Conservation (phyloP, 2,888 invertebrate genomes). For the Sylvicola cinctus region DNA sequence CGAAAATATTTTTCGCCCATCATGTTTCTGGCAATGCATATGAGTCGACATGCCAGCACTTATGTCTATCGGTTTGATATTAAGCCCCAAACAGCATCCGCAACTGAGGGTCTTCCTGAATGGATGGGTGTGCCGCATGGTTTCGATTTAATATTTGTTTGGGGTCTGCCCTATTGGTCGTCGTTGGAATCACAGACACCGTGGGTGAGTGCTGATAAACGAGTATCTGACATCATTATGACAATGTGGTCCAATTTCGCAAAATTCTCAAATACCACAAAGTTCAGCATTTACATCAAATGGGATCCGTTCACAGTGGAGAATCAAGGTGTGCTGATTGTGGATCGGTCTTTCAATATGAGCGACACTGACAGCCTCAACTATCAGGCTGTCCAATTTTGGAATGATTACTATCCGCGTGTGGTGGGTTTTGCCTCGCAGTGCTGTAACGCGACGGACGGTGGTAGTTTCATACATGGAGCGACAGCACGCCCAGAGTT, state of each 20-base stretch:
- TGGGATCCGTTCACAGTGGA: conserved; percentile 52
- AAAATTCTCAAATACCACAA: conserved; percentile 48
- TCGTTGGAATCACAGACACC: conserved; percentile 34
- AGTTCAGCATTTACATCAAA: conserved; percentile 46
- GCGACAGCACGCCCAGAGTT: too few relatives aligned
- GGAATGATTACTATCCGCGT: conserved; percentile 67
- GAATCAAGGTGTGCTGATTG: conserved; percentile 47
- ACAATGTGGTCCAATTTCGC: conserved; percentile 62
- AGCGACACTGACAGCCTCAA: conserved; percentile 43
- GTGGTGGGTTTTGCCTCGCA: conserved; percentile 48
- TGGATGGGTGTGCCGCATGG: conserved; percentile 69
- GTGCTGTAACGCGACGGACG: conserved; percentile 42
- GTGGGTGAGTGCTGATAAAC: conserved; percentile 61
- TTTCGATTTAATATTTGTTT: conserved; percentile 61
- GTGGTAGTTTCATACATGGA: too few relatives aligned
- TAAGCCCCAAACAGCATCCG: conserved; percentile 43
- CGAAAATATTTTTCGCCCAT: conserved; percentile 53
- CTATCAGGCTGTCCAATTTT: conserved; percentile 60
- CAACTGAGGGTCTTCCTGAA: conserved; percentile 42
- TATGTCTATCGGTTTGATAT: conserved; percentile 58
- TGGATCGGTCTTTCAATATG: conserved; percentile 60
- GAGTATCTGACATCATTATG: conserved; percentile 61
- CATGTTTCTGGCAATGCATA: conserved; percentile 40
- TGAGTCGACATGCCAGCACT: conserved; percentile 33
- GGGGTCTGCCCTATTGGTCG: conserved; percentile 58